These are phyloP conservation scores for Podarcis siculus DNA, from an alignment of 2,797 vertebrate species.

Conservation along the genomic window DNA sequence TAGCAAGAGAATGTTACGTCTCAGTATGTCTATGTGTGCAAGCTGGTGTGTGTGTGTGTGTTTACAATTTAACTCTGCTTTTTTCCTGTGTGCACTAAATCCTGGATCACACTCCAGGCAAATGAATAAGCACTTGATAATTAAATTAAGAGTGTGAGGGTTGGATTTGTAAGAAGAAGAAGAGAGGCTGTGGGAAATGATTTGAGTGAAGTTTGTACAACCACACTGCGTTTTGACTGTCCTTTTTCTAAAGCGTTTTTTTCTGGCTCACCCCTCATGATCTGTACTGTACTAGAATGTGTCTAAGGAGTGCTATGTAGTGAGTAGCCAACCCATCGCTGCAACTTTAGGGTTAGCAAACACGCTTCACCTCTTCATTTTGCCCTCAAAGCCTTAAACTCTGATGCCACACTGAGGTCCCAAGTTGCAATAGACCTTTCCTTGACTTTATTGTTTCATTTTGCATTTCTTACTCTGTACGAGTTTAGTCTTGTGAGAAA, in stretches of 20 bases:
- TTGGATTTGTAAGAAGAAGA: neutral
- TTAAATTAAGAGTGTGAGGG: conserved; percentile 24
- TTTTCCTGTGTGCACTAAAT: conserved; percentile 61
- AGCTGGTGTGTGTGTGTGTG: conserved; percentile 25
- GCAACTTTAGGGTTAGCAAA: neutral
- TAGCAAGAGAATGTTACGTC: conserved; percentile 27
- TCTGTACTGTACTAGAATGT: conserved; percentile 23
- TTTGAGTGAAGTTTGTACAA: neutral
- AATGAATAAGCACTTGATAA: conserved; percentile 50
- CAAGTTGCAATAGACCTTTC: rapidly evolving
- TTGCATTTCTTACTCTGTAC: conserved; percentile 44
- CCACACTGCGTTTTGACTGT: neutral
- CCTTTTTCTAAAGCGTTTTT: neutral
- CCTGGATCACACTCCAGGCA: conserved; percentile 23
- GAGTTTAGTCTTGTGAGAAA: conserved; percentile 15
- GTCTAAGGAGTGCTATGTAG: conserved; percentile 1
- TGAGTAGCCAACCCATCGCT: neutral
- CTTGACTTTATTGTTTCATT: conserved; percentile 29
- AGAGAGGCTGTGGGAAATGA: neutral
- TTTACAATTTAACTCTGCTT: conserved; percentile 52
- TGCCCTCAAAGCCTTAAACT: conserved; percentile 20
- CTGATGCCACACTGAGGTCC: rapidly evolving
- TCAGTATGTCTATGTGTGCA: conserved; percentile 27
- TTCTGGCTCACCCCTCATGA: neutral
- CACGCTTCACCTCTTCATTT: neutral